Base-by-base conservation (phyloP, 2,797 vertebrate species). In the Graptemys geographica region DNA sequence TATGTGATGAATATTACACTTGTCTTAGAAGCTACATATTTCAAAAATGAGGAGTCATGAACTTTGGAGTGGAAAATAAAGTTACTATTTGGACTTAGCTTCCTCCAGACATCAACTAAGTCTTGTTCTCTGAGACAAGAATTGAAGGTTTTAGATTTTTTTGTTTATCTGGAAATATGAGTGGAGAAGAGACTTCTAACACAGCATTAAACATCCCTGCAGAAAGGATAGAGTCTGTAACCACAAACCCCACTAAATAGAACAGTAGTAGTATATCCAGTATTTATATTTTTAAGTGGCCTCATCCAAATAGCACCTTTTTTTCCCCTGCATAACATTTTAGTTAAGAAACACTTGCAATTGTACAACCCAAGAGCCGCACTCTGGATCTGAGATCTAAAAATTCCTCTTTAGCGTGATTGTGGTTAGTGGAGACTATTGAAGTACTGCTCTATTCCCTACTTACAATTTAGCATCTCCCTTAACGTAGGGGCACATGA, bases 1-100 rank as follows among this genome's bases (percentile, higher is more conserved):
- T 90, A 84, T 95, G 80, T 92, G 90, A 92, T 86, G 90, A 90
- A 94, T 92, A 93, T 88, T 91, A 86, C 55, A 91, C 8, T 69
- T 79, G 84, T 44, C 91, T 79, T 91, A 92, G 88, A 53, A 91
- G 69, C 31, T 47, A 81, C 74, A 55, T 65, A 91, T 92, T 95
- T 93, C 92, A 94, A 94, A 94, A 57, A 79, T 95, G 81, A 95
- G 90, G 52, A 92, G 82, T 69, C 0, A n/a, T 87, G 83, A 87
- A 49, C 57, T 94, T 86, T 6, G 3, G 31, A 91, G 93, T 5
- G 83, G 44, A 49, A 89, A 83, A 5, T 8, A 1, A 83, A 65
- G 59, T 76, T 76, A 76, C 23, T 47, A 28, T 28, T 76, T 47
- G 41, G 72, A 44, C 41, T 47, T 25, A 37, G 37, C 55, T 86